These are phyloP conservation scores for Rhyacichthys aspro DNA, from an alignment of 2,797 vertebrate genomes.

Conservation along the genomic window DNA sequence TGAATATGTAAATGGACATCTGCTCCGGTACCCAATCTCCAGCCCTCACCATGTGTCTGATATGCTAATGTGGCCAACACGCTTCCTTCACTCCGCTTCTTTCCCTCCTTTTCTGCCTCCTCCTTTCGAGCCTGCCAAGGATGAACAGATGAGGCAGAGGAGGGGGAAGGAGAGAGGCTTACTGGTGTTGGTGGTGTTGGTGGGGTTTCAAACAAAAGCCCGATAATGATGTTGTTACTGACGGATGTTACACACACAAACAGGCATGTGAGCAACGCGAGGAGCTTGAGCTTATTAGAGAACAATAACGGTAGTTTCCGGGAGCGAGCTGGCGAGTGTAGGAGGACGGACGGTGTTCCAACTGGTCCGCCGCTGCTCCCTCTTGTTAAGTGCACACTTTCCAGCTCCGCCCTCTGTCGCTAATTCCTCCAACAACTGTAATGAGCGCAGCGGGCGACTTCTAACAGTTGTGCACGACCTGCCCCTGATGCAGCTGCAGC, in stretches of 20 bases:
- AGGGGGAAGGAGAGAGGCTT: slow-evolving; percentile 33
- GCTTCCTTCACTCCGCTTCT: slow-evolving; percentile 67
- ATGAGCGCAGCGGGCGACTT: slow-evolving; percentile 63
- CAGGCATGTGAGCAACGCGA: slow-evolving; percentile 65
- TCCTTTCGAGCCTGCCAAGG: slow-evolving; percentile 69
- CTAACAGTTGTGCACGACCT: slow-evolving; percentile 26
- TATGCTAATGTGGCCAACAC: slow-evolving; percentile 79
- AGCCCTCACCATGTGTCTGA: slow-evolving; percentile 81
- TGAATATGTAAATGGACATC: slow-evolving; percentile 87
- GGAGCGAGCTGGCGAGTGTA: slow-evolving; percentile 58
- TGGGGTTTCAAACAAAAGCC: slow-evolving; percentile 70
- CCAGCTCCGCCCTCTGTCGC: slow-evolving; percentile 12
- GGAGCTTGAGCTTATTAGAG: slow-evolving; percentile 72
- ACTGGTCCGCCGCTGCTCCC: slow-evolving; percentile 43
- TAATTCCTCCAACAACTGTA: slow-evolving; percentile 41
- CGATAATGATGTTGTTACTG: slow-evolving; percentile 82
- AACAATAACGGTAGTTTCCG: slow-evolving; percentile 68
- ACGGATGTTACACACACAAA: slow-evolving; percentile 75
- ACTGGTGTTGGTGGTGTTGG: slow-evolving; percentile 21
- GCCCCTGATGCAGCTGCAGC: neutral
- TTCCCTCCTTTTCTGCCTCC: slow-evolving; percentile 57
- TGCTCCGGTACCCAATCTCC: slow-evolving; percentile 79
- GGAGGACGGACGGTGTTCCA: slow-evolving; percentile 63
- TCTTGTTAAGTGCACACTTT: slow-evolving; percentile 50
- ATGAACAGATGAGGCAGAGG: slow-evolving; percentile 70